phyloP scores from a whole-genome alignment of 2,113 vertebrate genomes.

The Solea senegalensis region DNA sequence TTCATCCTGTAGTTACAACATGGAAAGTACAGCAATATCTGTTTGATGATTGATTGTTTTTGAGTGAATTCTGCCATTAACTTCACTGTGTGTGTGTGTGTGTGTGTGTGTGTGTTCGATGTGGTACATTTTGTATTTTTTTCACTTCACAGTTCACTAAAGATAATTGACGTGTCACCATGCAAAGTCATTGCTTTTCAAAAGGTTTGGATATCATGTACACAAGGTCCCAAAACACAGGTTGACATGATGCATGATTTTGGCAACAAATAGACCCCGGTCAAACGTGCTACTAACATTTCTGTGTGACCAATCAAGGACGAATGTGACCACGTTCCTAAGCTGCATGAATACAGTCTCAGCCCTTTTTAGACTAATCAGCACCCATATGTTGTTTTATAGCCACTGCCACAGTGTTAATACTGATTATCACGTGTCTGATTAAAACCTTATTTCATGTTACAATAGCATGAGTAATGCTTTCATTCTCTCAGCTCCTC shows the following conservation, averaged over 20 bases:
- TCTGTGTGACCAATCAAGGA: too few species aligned
- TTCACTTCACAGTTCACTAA: neutral
- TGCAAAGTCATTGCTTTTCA: neutral
- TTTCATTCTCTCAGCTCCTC: too few species aligned
- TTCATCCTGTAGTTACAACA: neutral
- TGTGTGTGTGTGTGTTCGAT: neutral
- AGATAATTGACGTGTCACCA: neutral
- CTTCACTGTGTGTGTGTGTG: neutral
- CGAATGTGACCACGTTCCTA: too few species aligned
- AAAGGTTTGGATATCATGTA: neutral
- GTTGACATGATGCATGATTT: neutral
- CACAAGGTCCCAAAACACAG: neutral
- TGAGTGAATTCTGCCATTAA: conserved; percentile 3
- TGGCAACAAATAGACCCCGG: too few species aligned
- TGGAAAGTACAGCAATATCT: neutral
- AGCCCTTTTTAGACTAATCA: too few species aligned
- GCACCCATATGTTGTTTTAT: too few species aligned
- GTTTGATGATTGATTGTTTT: conserved; percentile 1
- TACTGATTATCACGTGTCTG: too few species aligned
- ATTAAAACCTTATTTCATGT: too few species aligned
- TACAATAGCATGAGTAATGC: too few species aligned
- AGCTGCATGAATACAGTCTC: too few species aligned
- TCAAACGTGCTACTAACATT: too few species aligned
- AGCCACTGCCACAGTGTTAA: too few species aligned
- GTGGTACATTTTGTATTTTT: neutral